Evolutionary conservation across 1,140 invertebrate species (phyloP).

Genomic region (Condylostylus longicornis): DNA sequence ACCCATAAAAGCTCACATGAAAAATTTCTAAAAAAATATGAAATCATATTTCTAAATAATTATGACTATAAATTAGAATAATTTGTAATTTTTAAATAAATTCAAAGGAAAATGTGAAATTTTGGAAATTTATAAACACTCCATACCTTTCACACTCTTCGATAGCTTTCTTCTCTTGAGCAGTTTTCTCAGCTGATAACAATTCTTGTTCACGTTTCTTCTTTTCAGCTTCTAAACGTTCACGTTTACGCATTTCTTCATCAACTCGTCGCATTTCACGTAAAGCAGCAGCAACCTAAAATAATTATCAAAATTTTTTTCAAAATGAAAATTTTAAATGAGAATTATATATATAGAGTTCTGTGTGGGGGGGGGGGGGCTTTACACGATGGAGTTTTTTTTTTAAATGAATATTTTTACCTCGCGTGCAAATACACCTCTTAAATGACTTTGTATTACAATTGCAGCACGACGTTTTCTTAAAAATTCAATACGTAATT

Average conservation of each 20-base stretch:
- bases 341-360: too few relatives aligned
- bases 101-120: too few relatives aligned
- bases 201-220: conserved; percentile 27
- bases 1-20: too few relatives aligned
- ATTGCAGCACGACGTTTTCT: conserved; percentile 69
- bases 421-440: conserved; percentile 81
- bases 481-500: conserved; percentile 65
- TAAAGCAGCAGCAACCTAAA: conserved; percentile 58
- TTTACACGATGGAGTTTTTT: too few relatives aligned
- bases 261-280: conserved; percentile 82
- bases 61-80: too few relatives aligned
- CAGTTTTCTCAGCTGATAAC: conserved; percentile 18
- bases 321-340: too few relatives aligned
- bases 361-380: too few relatives aligned
- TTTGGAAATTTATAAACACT: background rate
- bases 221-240: conserved; percentile 32
- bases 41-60: too few relatives aligned
- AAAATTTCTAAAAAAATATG: too few relatives aligned
- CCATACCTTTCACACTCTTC: conserved; percentile 38
- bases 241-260: conserved; percentile 71
- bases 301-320: background rate
- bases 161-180: conserved; percentile 31
- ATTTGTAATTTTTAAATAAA: too few relatives aligned
- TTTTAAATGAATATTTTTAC: conserved; percentile 33
- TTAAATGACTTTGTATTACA: conserved; percentile 74